These are phyloP conservation scores for Platycercus adscitus DNA, from an alignment of 2,113 vertebrate species.

Conservation along the genomic window DNA sequence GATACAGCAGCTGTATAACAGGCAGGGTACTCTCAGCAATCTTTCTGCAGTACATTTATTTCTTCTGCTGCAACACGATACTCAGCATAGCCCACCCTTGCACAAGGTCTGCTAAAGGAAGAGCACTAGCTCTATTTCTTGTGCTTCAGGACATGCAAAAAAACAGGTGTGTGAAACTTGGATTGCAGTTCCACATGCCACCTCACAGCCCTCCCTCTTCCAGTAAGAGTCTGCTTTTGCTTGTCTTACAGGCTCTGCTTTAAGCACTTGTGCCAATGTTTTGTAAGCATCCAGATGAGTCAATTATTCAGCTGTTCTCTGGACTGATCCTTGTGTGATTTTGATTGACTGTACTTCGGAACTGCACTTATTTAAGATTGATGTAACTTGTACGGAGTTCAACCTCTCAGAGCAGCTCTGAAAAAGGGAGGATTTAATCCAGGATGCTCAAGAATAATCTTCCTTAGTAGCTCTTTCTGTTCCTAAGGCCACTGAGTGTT, in stretches of 20 bases:
- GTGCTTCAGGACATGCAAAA: neutral
- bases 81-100: neutral
- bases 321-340: neutral
- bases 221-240: neutral
- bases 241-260: neutral
- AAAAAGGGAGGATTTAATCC: neutral
- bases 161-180: neutral
- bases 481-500: neutral
- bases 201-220: neutral
- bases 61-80: neutral
- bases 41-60: neutral
- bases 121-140: neutral
- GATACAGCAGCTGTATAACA: neutral
- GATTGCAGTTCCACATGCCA: neutral
- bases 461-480: neutral
- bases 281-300: neutral
- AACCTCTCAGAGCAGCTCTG: neutral
- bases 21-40: neutral
- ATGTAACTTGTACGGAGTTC: neutral
- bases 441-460: neutral
- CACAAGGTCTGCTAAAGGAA: neutral
- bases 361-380: neutral
- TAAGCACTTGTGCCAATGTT: neutral
- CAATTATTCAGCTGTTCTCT: neutral
- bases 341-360: neutral